Base-by-base conservation (phyloP, 2,888 invertebrate species). In the Boloria euphrosyne region DNA sequence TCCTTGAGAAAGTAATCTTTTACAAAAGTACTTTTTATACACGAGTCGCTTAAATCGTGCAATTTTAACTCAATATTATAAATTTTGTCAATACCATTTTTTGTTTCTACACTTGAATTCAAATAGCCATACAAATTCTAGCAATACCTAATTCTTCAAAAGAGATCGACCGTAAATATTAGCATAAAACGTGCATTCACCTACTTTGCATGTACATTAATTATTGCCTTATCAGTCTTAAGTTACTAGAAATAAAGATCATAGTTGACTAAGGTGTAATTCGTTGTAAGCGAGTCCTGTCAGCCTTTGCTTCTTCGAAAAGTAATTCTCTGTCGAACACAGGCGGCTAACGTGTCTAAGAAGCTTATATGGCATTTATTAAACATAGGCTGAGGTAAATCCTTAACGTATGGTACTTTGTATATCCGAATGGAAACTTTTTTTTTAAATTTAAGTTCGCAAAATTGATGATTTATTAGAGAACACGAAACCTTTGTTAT, bases 241-340 rank as follows among this genome's bases (percentile, higher is more conserved):
- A 47, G 22, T n/a, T 27, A 13, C n/a, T 55, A 52, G 13, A 47
- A 50, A 66, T 61, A 66, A 55, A 51, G 62, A 59, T 66, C 17
- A 68, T 44, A 47, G 13, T 66, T 17, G 14, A 22, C 17, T 62
- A 16, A 59, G 50, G 22, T 18, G 27, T 16, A 51, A 46, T 59
- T 44, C 38, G 27, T 46, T 50, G 50, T 31, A 46, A 65, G n/a
- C 51, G 18, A 71, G 70, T 68, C 53, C 63, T 70, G 77, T 67
- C 71, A 68, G 65, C 68, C 71, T 74, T 47, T 67, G 75, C 66
- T 85, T 85, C 85, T 75, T 74, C 75, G 85, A 83, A 86, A 82
- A 77, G 77, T 79, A 74, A 80, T 85, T 82, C 78, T 72, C 73
- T 74, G 71, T 74, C 72, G 70, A 69, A 73, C 71, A 71, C 71